These are phyloP conservation scores for Heliconius congener DNA, from an alignment of 1,140 invertebrate genomes.

Conservation along the genomic window DNA sequence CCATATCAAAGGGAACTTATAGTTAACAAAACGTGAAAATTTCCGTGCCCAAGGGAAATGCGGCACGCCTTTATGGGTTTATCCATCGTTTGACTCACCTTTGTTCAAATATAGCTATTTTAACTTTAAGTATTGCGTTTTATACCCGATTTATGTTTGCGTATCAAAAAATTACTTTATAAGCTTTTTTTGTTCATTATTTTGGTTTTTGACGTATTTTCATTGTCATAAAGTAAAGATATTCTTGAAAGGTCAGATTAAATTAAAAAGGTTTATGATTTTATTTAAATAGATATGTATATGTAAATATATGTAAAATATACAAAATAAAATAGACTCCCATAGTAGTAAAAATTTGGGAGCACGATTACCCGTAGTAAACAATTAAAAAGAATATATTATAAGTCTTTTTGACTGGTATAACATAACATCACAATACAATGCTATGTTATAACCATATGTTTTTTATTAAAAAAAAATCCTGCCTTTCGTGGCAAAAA, in stretches of 20 bases:
- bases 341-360: neutral
- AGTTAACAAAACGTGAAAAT: slow-evolving; percentile 15
- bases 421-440: neutral
- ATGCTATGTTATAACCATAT: too few species aligned
- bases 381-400: too few species aligned
- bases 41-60: slow-evolving; percentile 18
- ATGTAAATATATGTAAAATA: too few species aligned
- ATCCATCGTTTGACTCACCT: slow-evolving; percentile 29
- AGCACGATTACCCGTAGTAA: neutral
- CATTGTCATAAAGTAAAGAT: too few species aligned
- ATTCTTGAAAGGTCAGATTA: too few species aligned
- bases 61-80: slow-evolving; percentile 26
- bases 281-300: too few species aligned
- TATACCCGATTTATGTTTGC: neutral
- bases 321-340: too few species aligned
- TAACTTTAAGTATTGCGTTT: neutral
- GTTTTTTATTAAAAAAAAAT: too few species aligned
- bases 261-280: too few species aligned
- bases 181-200: neutral
- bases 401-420: neutral
- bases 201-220: too few species aligned
- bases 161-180: neutral
- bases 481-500: too few species aligned
- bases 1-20: neutral
- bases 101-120: slow-evolving; percentile 17